Evolutionary conservation across 2,797 vertebrate species (phyloP).

Genomic region (Coendou prehensilis): DNA sequence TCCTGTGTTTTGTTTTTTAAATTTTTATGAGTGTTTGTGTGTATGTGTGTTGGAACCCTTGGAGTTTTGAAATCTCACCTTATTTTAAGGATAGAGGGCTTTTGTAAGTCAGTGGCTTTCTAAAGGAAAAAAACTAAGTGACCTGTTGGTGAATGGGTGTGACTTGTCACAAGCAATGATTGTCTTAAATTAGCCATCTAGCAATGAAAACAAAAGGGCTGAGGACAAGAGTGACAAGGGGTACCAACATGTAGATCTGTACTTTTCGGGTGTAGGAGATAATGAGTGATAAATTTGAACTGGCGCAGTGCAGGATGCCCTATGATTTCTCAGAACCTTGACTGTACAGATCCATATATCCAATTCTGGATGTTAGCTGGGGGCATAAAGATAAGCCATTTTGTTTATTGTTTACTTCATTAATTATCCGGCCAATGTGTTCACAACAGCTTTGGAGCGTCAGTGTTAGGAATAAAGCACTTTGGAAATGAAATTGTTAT

Average conservation of each 20-base stretch:
- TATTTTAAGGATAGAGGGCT: constrained; percentile 77
- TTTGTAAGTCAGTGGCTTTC: constrained; percentile 85
- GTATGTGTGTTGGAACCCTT: not conserved
- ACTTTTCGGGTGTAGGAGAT: not conserved
- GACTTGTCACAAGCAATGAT: constrained; percentile 85
- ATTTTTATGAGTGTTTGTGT: not conserved
- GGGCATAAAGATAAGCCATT: constrained; percentile 84
- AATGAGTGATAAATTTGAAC: constrained; percentile 86
- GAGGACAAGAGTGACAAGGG: constrained; percentile 70
- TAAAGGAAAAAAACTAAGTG: constrained; percentile 69
- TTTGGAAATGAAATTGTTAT: constrained; percentile 77
- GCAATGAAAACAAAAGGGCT: constrained; percentile 81
- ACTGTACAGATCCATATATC: constrained; percentile 88
- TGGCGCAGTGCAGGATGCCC: constrained; percentile 84
- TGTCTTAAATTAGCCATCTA: constrained; percentile 86
- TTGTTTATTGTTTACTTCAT: constrained; percentile 88
- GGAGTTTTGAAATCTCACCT: constrained; percentile 53
- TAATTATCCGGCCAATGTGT: constrained; percentile 82
- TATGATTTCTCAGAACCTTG: constrained; percentile 88
- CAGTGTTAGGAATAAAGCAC: constrained; percentile 81
- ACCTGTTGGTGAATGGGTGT: constrained; percentile 17
- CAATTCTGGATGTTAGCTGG: constrained; percentile 84
- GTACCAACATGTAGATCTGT: constrained; percentile 56
- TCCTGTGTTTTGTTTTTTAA: constrained; percentile 46
- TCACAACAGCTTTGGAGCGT: constrained; percentile 80